phyloP scores from a whole-genome alignment of 2,113 vertebrate genomes.

The human region GRCh38 chr3:21441501-21442000 shows the following conservation, averaged over 20 bases:
- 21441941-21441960: slow-evolving; percentile 77
- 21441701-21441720: neutral
- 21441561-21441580: neutral
- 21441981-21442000: slow-evolving; percentile 70
- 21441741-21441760: neutral
- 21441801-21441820: slow-evolving; percentile 68
- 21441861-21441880: slow-evolving; percentile 58
- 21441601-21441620: neutral
- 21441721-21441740: neutral
- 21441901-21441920: slow-evolving; percentile 58
- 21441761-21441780: slow-evolving; percentile 34
- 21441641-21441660: neutral
- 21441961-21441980: slow-evolving; percentile 78
- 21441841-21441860: slow-evolving; percentile 60
- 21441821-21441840: slow-evolving; percentile 50
- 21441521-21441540: neutral
- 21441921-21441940: slow-evolving; percentile 72
- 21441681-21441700: neutral
- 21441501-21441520: neutral
- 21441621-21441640: neutral
- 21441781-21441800: slow-evolving; percentile 18
- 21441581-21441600: neutral
- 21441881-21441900: slow-evolving; percentile 55
- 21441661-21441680: neutral
- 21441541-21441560: neutral